Conservation (phyloP, 2,113 vertebrate species). For the Dasyurus viverrinus region DNA sequence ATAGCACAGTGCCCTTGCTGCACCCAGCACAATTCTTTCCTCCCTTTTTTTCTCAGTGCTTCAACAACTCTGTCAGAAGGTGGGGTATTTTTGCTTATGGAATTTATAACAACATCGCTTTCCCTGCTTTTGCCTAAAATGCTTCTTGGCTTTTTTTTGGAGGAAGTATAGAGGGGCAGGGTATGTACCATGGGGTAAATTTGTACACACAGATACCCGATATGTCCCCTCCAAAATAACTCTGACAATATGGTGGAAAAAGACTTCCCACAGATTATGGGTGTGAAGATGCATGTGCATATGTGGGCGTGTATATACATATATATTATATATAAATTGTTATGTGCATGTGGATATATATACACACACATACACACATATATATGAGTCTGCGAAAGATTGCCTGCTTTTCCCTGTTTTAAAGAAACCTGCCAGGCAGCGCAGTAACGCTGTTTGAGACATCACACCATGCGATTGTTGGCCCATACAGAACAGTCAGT, state of each 20-base stretch:
- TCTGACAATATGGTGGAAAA: constrained; percentile 1
- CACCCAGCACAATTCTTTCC: background rate
- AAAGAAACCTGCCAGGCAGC: background rate
- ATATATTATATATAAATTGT: background rate
- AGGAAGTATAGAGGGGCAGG: background rate
- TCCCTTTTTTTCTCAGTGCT: background rate
- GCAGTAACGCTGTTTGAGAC: background rate
- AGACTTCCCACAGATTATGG: background rate
- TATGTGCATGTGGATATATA: too few species aligned
- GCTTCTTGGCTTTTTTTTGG: background rate
- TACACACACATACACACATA: background rate
- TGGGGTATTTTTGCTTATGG: background rate
- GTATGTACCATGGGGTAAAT: background rate
- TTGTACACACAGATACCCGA: background rate
- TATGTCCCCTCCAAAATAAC: background rate
- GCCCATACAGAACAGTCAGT: background rate
- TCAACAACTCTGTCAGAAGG: background rate
- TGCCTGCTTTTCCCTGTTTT: background rate
- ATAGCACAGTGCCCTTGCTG: background rate
- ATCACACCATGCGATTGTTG: background rate
- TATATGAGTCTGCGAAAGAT: background rate
- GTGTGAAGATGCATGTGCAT: background rate
- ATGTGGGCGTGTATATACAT: background rate
- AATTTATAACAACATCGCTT: background rate
- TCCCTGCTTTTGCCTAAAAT: background rate